Evolutionary conservation across 2,797 vertebrate species (phyloP), one percentile per base, ranked within the genome.

Genomic region (Sorex maritimensis): DNA sequence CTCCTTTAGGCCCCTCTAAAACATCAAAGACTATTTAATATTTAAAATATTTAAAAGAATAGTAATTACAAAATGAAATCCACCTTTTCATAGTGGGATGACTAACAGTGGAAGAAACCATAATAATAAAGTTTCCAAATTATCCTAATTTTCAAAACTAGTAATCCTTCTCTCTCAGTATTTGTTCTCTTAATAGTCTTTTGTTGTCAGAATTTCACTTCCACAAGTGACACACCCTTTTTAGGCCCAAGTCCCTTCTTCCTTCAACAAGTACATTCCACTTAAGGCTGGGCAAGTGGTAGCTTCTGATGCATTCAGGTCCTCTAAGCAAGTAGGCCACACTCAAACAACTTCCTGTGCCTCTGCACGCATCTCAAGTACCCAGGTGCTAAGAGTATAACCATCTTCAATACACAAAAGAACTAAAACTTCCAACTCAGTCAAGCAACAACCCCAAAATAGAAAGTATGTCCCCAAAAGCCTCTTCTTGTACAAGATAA

Each of bases 51-150:
- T 61, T 19, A 61, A 55, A 49, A 21, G 19, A 81, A 46, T 44
- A 63, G 3, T 58, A 88, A 86, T 34, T 86, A 74, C 61, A 86
- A 92, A 93, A 93, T 9, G 44, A 72, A 94, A 93, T 79, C 46
- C 68, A 93, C 28, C 30, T 55, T 83, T 49, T 61, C 52, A 73
- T 26, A 88, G 38, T 34, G 69, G 19, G 69, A 81, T 46, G 15
- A 81, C 10, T 81, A 79, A 86, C 26, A 68, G 3, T 23, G 85
- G 49, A 89, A 86, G 71, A 28, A 88, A 65, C 88, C 28, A 5
- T 69, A 81, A 86, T 80, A 73, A 0, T 30, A 4, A 86, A 38
- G 38, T 89, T 86, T 90, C 78, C 4, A 78, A 88, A 95, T 14
- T 55, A 44, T 82, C 92, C 61, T 67, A 72, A 52, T 86, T 46